Evolutionary conservation across 2,797 vertebrate species (phyloP).

Genomic region (Bovichtus diacanthus): DNA sequence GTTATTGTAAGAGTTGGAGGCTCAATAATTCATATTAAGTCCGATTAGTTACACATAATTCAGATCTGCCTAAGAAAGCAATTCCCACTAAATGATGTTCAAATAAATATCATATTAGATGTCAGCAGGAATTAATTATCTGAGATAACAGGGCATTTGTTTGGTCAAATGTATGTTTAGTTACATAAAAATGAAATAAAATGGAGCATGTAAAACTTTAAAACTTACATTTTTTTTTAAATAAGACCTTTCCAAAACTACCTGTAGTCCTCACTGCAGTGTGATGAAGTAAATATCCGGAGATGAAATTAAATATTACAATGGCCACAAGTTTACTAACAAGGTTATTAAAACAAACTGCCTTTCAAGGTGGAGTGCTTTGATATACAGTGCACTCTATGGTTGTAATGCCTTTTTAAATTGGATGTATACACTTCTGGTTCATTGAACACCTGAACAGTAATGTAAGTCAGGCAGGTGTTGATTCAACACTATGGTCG

Average conservation of each 20-base stretch:
- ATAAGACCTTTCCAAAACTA: not conserved
- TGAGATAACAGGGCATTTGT: not conserved
- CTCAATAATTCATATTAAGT: not conserved
- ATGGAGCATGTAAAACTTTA: not conserved
- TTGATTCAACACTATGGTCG: not conserved
- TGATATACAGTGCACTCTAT: not conserved
- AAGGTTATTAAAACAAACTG: slow-evolving; percentile 46
- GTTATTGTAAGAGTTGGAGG: not conserved
- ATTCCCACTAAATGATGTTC: not conserved
- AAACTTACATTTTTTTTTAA: not conserved
- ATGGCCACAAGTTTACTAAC: no score
- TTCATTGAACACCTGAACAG: not conserved
- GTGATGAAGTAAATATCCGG: not conserved
- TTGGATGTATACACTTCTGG: not conserved
- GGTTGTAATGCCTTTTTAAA: slow-evolving; percentile 16
- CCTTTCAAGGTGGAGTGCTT: slow-evolving; percentile 3
- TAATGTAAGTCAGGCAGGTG: not conserved
- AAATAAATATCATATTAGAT: not conserved
- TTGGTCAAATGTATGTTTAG: not conserved
- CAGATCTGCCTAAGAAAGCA: not conserved
- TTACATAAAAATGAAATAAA: not conserved
- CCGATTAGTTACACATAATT: not conserved
- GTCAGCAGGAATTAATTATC: not conserved
- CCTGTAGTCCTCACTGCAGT: not conserved
- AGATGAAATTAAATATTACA: no score